Evolutionary conservation across 2,888 invertebrate genomes (phyloP).

Genomic region (Melinaea menophilus): DNA sequence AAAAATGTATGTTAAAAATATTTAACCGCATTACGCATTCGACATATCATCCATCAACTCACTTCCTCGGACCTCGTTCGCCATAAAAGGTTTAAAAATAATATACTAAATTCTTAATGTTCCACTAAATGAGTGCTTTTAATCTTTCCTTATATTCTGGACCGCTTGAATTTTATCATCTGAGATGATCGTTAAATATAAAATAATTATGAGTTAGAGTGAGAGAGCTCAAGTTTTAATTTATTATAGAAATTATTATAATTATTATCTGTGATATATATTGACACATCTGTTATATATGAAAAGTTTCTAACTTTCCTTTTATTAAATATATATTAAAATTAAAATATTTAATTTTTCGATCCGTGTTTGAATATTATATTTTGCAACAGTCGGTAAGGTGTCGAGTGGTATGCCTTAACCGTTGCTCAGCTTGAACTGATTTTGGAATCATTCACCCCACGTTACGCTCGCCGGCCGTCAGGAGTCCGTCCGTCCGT

Average conservation of each 20-base stretch:
- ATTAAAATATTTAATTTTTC: neutral
- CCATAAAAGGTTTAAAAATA: constrained; percentile 45
- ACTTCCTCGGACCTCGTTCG: constrained; percentile 45
- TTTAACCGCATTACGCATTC: constrained; percentile 48
- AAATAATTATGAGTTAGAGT: constrained; percentile 10
- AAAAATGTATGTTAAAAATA: constrained; percentile 52
- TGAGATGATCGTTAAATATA: constrained; percentile 13
- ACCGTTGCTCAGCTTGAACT: constrained; percentile 48
- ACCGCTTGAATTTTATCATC: constrained; percentile 12
- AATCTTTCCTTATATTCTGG: constrained; percentile 8
- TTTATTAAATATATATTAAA: neutral
- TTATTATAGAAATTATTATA: constrained; percentile 6
- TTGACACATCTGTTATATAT: neutral
- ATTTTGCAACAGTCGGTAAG: constrained; percentile 18
- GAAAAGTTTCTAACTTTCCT: neutral
- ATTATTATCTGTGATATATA: neutral
- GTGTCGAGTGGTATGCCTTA: constrained; percentile 37
- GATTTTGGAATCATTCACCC: constrained; percentile 71
- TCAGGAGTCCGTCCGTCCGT: constrained; percentile 62
- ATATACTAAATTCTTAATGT: constrained; percentile 27
- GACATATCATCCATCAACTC: constrained; percentile 47
- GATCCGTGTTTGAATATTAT: neutral
- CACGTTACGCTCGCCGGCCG: constrained; percentile 64
- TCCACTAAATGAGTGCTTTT: constrained; percentile 16
- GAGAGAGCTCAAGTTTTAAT: neutral